Evolutionary conservation across 2,113 vertebrate species (phyloP).

Genomic region (Puffinus mauretanicus): DNA sequence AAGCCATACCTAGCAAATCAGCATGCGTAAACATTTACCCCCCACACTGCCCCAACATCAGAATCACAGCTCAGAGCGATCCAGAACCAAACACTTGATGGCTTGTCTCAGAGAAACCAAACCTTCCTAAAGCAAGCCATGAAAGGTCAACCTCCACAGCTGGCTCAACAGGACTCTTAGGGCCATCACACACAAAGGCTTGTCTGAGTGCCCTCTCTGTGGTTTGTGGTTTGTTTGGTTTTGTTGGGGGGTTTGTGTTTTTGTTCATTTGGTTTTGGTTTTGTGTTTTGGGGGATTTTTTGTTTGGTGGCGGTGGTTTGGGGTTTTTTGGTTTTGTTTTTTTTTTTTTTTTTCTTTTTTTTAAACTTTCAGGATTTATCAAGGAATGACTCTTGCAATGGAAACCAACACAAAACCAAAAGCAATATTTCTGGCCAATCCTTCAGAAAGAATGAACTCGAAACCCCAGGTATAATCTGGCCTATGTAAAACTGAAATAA

Average conservation of each 20-base stretch:
- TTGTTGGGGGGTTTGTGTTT: fast-evolving
- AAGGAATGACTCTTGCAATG: not conserved
- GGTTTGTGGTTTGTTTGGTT: too few relatives aligned
- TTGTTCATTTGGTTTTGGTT: not conserved
- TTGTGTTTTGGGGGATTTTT: too few relatives aligned
- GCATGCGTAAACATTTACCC: not conserved
- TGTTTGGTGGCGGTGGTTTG: too few relatives aligned
- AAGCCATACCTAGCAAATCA: not conserved
- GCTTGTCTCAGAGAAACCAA: not conserved
- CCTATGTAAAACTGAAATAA: not conserved
- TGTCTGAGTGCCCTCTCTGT: too few relatives aligned
- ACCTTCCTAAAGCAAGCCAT: not conserved
- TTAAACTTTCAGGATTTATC: not conserved
- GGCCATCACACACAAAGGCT: too few relatives aligned
- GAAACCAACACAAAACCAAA: not conserved
- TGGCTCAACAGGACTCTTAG: not conserved
- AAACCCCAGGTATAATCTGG: not conserved
- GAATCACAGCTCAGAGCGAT: not conserved
- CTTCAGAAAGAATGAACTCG: not conserved
- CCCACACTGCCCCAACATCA: too few relatives aligned
- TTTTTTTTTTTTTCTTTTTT: too few relatives aligned
- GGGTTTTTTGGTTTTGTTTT: not conserved
- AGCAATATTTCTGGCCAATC: not conserved
- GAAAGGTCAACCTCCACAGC: not conserved
- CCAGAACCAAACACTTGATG: not conserved